Evolutionary conservation across 2,888 invertebrate genomes (phyloP), one percentile per base, ranked within the genome.

Genomic region (Xestia sexstrigata): DNA sequence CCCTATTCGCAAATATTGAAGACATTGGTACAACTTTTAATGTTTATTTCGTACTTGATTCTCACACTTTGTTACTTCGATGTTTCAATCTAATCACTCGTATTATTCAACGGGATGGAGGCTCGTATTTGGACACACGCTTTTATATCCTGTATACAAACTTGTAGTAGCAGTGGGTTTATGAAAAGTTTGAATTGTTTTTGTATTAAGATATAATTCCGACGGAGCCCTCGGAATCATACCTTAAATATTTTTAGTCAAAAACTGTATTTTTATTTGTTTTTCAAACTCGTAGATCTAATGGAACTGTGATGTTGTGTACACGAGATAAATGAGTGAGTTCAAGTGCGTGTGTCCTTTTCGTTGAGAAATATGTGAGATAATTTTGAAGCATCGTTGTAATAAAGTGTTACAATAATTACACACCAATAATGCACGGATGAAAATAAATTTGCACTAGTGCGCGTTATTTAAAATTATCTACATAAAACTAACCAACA

Each of bases 41-140:
- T 42, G 26, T 67, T 39, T 35, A 66, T 77, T 74, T 74, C 60
- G 58, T 49, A 55, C 74, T 66, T 52, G 86, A 23, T 55, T 62
- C 20, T 55, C 23, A 82, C 71, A 39, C 68, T 71, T 70, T 74
- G 74, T 42, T 55, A 67, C 65, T 8, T 60, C 58, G 17, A 47
- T 55, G 13, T 6, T 60, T 69, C 52, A 67, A 35, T 47, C 49
- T 76, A 30, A 84, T 84, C 86, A 86, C 83, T 67, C 23, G 9
- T 42, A n/a, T 68, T 71, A 30, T 52, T 86, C 75, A 74, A n/a
- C 13, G 49, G 11, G 5, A 45, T 67, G 55, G 84, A 84, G 83
- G 83, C 39, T 30, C 58, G 60, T 70, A 78, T 83, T 70, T 82
- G 71, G n/a, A 66, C 13, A n/a, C 79, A 82, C 35, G 86, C 86